Conservation (phyloP, 1,140 invertebrate species). For the Mamestra configurata region DNA sequence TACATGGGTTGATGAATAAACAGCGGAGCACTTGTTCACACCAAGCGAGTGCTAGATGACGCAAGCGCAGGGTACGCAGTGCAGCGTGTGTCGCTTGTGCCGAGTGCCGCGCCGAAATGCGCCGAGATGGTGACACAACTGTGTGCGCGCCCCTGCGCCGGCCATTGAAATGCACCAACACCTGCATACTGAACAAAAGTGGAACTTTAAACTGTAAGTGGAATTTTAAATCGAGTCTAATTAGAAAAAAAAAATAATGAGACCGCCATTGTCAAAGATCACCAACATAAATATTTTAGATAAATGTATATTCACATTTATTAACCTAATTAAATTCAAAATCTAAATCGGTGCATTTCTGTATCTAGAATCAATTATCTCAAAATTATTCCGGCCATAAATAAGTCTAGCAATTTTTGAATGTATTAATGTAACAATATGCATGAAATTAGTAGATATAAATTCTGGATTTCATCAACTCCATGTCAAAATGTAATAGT, state of each 20-base stretch:
- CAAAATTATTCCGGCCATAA: background rate
- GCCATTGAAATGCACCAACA: conserved; percentile 13
- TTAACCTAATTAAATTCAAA: background rate
- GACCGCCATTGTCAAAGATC: background rate
- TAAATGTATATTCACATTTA: background rate
- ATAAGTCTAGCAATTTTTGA: background rate
- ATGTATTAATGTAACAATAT: background rate
- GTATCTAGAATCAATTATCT: background rate
- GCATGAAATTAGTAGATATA: conserved; percentile 8
- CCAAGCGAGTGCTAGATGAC: conserved; percentile 59
- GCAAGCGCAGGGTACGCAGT: conserved; percentile 56
- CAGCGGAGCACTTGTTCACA: conserved; percentile 74
- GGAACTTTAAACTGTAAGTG: background rate
- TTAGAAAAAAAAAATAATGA: background rate
- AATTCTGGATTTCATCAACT: background rate
- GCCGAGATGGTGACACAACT: conserved; percentile 20
- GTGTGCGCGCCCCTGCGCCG: background rate
- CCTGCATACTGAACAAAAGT: background rate
- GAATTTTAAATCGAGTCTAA: background rate
- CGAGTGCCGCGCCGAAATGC: conserved; percentile 7
- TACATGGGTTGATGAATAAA: conserved; percentile 62
- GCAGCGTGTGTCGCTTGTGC: background rate
- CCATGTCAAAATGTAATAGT: background rate
- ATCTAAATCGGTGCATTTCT: background rate
- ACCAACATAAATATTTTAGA: background rate